Evolutionary conservation across 2,888 invertebrate species (phyloP).

Genomic region (Hedya salicella): DNA sequence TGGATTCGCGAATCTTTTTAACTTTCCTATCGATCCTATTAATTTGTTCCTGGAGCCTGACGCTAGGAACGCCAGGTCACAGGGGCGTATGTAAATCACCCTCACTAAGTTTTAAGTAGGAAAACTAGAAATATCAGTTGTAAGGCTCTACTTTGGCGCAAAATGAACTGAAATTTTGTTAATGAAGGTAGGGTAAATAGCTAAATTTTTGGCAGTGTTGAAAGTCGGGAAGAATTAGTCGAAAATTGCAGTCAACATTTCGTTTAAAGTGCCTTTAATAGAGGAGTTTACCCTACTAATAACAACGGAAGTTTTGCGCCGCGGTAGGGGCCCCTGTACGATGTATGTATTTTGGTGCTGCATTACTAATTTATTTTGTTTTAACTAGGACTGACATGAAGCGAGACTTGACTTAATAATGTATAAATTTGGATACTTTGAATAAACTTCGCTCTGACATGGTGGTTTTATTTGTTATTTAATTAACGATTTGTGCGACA

Average conservation of each 20-base stretch:
- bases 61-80: conserved; percentile 39
- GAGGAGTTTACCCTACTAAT: not conserved
- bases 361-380: conserved; percentile 83
- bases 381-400: conserved; percentile 73
- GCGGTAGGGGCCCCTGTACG: conserved; percentile 54
- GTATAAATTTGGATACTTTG: conserved; percentile 79
- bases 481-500: not conserved
- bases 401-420: conserved; percentile 75
- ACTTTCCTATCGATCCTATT: conserved; percentile 11
- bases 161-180: not conserved
- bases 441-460: conserved; percentile 77
- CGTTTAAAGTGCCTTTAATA: too few species aligned
- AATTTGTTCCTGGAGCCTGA: conserved; percentile 15
- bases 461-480: conserved; percentile 61
- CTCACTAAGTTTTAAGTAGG: conserved; percentile 58
- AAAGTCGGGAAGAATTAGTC: not conserved
- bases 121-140: conserved; percentile 62
- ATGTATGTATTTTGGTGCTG: conserved; percentile 83
- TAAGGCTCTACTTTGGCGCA: conserved; percentile 9
- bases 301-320: not conserved
- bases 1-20: conserved; percentile 35
- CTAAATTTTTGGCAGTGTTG: not conserved
- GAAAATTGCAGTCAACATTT: too few species aligned
- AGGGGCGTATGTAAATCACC: conserved; percentile 50
- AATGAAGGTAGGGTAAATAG: too few species aligned